Base-by-base conservation (phyloP, 2,113 vertebrate genomes). In the Cyanoderma ruficeps region DNA sequence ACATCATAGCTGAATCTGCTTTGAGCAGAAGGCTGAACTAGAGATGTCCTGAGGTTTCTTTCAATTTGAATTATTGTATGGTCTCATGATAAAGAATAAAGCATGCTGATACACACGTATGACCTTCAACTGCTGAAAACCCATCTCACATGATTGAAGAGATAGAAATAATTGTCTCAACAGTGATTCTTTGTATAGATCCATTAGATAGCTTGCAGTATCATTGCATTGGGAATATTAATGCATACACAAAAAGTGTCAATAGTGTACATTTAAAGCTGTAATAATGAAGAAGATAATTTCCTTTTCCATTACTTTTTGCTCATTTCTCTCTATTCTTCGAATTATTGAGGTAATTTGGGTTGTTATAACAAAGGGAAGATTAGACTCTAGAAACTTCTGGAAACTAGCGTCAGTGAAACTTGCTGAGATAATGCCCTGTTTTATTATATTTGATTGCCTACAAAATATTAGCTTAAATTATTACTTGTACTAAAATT, bases 341-440 rank as follows among this genome's bases (percentile, higher is more conserved):
- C 61, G 25, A 94, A 95, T 94, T 92, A 77, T 33, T 74, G 41
- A 88, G 56, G n/a, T 86, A 93, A 94, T 93, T 85, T 88, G 52
- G 6, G 42, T 83, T 88, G 42, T 24, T 79, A 64, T 72, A 92
- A 90, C 37, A 94, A 94, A 83, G 23, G 12, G 59, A 92, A 92
- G 53, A 93, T 92, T 86, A 94, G 50, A 65, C n/a, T 72, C 28
- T 80, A 61, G 35, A 61, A 61, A 61, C 6, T 80, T 93, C 78
- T 35, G 68, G 31, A 88, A 95, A 80, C 18, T 22, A 61, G 23
- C 27, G 37, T 77, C 88, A 88, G 57, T 80, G 71, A 90, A 95
- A 88, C n/a, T 88, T 61, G 31, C 35, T 2, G 3, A 82, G 65
- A 91, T 95, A 94, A 94, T 63, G 55, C 25, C 39, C 31, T 57